Evolutionary conservation across 2,797 vertebrate species (phyloP).

Genomic region (Semaprochilodus insignis): DNA sequence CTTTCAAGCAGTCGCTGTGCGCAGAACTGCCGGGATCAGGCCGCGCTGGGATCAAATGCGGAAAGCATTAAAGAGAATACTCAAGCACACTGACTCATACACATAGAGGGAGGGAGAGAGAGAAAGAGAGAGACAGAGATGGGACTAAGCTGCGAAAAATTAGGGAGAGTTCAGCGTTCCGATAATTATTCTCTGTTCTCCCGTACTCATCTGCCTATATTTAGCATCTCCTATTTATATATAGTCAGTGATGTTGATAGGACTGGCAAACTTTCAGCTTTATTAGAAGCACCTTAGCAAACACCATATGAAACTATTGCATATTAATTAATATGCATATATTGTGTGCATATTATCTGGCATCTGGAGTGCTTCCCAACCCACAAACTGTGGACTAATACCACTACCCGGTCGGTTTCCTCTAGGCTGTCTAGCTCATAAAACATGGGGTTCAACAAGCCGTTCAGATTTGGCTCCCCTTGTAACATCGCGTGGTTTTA

Average conservation of each 20-base stretch:
- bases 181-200: neutral
- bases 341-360: too few relatives aligned
- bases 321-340: too few relatives aligned
- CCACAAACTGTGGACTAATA: too few relatives aligned
- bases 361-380: too few relatives aligned
- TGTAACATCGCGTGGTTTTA: too few relatives aligned
- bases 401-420: too few relatives aligned
- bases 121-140: slow-evolving; percentile 8
- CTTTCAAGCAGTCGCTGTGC: slow-evolving; percentile 32
- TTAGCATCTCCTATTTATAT: neutral
- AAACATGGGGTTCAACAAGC: too few relatives aligned
- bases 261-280: neutral
- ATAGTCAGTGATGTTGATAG: neutral
- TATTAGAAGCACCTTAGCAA: neutral
- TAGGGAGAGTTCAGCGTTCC: neutral
- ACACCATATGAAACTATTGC: neutral
- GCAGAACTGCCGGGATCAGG: slow-evolving; percentile 27
- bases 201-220: neutral
- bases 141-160: neutral
- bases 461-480: too few relatives aligned
- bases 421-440: too few relatives aligned
- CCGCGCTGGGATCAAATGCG: slow-evolving; percentile 40
- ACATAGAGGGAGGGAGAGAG: neutral
- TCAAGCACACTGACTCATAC: slow-evolving; percentile 22
- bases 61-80: slow-evolving; percentile 44